These are phyloP conservation scores for Drosophila yakuba DNA, from an alignment of 1,140 invertebrate species.

Conservation along the genomic window DNA sequence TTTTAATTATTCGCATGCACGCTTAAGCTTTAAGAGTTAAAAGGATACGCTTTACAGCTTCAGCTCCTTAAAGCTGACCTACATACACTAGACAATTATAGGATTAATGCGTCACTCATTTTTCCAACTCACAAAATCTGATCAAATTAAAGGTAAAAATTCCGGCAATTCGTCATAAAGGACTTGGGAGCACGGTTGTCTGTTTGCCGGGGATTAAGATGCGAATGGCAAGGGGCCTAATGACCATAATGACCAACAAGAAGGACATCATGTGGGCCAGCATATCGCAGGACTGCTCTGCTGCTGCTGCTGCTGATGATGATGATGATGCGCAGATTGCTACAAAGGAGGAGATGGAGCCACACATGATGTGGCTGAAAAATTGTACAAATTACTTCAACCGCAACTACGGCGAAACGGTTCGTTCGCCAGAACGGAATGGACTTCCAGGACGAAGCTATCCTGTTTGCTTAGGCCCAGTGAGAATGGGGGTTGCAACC, in stretches of 20 bases:
- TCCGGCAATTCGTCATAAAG: constrained; percentile 67
- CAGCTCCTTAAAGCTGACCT: constrained; percentile 34
- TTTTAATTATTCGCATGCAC: constrained; percentile 60
- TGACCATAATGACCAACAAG: constrained; percentile 79
- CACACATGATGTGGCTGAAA: constrained; percentile 82
- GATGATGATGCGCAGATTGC: constrained; percentile 59
- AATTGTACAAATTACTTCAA: constrained; percentile 81
- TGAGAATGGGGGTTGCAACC: constrained; percentile 36
- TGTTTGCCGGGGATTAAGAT: constrained; percentile 68
- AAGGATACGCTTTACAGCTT: not conserved
- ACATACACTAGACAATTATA: not conserved
- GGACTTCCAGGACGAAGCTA: constrained; percentile 44
- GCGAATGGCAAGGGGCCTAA: constrained; percentile 61
- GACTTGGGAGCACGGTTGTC: constrained; percentile 53
- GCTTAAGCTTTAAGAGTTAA: constrained; percentile 41
- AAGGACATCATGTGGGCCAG: constrained; percentile 57
- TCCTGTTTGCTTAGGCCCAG: constrained; percentile 65
- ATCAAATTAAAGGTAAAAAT: constrained; percentile 73
- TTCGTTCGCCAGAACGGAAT: constrained; percentile 49
- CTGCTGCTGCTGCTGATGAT: constrained; percentile 51
- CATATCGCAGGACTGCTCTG: constrained; percentile 36
- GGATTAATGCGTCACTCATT: constrained; percentile 44
- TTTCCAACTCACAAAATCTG: constrained; percentile 62
- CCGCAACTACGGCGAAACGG: constrained; percentile 41
- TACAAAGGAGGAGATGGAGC: constrained; percentile 38